These are phyloP conservation scores for Esox masquinongy DNA, from an alignment of 2,797 vertebrate species.

Conservation along the genomic window DNA sequence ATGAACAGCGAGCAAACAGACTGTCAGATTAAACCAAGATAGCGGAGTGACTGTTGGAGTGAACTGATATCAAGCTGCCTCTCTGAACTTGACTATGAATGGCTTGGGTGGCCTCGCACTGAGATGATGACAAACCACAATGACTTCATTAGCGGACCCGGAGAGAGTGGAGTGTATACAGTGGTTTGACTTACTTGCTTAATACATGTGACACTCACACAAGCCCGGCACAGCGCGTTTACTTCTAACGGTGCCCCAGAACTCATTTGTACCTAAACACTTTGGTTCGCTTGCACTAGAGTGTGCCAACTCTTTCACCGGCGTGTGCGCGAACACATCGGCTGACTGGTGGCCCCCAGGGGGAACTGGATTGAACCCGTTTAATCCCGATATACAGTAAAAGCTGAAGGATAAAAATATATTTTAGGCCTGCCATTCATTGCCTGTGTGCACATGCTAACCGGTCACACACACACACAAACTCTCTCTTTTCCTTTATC, in stretches of 20 bases:
- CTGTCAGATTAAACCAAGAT: conserved; percentile 47
- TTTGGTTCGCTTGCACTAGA: neutral
- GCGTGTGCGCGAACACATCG: too few species aligned
- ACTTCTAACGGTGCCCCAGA: conserved; percentile 6
- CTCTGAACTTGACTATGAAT: conserved; percentile 32
- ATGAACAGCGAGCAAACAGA: conserved; percentile 32
- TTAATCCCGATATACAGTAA: too few species aligned
- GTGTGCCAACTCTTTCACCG: too few species aligned
- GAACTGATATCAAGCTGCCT: conserved; percentile 28
- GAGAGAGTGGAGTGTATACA: neutral
- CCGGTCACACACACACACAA: conserved; percentile 32
- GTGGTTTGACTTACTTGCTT: neutral
- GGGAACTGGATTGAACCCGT: too few species aligned
- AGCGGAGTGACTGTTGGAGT: conserved; percentile 38
- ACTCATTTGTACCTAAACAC: conserved; percentile 10
- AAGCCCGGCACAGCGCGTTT: conserved; percentile 4
- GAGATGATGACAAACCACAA: conserved; percentile 41
- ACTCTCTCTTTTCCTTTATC: conserved; percentile 1
- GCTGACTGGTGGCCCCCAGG: too few species aligned
- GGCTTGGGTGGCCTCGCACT: conserved; percentile 19
- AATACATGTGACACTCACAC: neutral
- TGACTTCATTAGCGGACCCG: conserved; percentile 10
- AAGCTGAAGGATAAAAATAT: too few species aligned
- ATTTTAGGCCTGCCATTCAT: neutral
- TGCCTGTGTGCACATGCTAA: conserved; percentile 11